Evolutionary conservation across 2,888 invertebrate genomes (phyloP).

Genomic region (Sarcophaga rosellei): DNA sequence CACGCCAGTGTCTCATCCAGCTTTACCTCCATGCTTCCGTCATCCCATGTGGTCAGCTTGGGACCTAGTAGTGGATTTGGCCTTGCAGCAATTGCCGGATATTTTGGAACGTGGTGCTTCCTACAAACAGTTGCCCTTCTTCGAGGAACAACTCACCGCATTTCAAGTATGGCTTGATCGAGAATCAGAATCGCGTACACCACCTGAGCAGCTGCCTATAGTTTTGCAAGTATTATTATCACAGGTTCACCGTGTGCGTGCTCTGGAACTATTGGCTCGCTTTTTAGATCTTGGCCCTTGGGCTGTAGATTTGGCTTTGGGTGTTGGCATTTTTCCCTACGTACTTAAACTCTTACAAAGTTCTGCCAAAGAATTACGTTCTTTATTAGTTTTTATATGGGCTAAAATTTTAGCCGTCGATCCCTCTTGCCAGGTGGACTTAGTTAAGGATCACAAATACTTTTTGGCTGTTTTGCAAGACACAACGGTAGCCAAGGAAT

Average conservation of each 20-base stretch:
- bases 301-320: conserved; percentile 97
- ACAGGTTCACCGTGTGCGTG: conserved; percentile 93
- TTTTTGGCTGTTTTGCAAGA: conserved; percentile 96
- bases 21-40: conserved; percentile 93
- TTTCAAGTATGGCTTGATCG: conserved; percentile 88
- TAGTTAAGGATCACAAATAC: conserved; percentile 97
- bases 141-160: conserved; percentile 98
- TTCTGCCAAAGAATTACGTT: conserved; percentile 94
- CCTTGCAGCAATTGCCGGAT: conserved; percentile 93
- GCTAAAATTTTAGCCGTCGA: conserved; percentile 99
- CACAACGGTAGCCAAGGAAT: conserved; percentile 89
- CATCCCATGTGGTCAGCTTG: conserved; percentile 98
- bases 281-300: conserved; percentile 97
- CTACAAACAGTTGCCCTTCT: conserved; percentile 93
- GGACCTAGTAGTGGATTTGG: conserved; percentile 98
- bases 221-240: conserved; percentile 93
- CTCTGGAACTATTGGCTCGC: conserved; percentile 94
- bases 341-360: conserved; percentile 98
- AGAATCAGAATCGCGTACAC: conserved; percentile 87
- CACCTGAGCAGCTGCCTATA: conserved; percentile 98
- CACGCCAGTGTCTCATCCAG: conserved; percentile 96
- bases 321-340: conserved; percentile 99
- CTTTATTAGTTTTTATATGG: conserved; percentile 98
- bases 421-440: conserved; percentile 96
- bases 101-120: conserved; percentile 84